Conservation (phyloP, 2,888 invertebrate genomes). For the Tridacna crocea region DNA sequence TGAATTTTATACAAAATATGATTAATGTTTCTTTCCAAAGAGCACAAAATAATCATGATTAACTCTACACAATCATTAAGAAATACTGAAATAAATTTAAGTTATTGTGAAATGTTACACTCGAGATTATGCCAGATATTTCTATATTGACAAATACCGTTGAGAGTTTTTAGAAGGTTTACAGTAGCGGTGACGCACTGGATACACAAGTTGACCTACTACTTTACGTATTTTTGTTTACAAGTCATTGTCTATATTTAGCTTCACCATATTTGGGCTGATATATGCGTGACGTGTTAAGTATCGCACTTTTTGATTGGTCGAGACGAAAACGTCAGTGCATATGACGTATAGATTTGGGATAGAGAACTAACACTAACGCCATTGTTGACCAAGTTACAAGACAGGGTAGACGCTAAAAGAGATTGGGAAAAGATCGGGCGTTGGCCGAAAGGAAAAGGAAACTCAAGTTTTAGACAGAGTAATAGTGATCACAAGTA, state of each 20-base stretch:
- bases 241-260: constrained; percentile 59
- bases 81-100: too few relatives aligned
- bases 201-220: constrained; percentile 56
- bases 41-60: neutral
- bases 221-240: constrained; percentile 61
- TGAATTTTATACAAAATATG: neutral
- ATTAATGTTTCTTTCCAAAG: neutral
- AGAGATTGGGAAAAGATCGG: constrained; percentile 5
- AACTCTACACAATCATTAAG: too few relatives aligned
- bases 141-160: neutral
- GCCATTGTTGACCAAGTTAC: constrained; percentile 47
- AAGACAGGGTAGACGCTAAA: constrained; percentile 43
- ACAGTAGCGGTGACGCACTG: constrained; percentile 47
- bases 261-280: constrained; percentile 48
- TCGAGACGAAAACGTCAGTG: constrained; percentile 35
- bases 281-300: constrained; percentile 45
- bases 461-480: neutral
- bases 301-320: constrained; percentile 48
- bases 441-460: constrained; percentile 24
- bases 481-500: neutral
- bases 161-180: constrained; percentile 31
- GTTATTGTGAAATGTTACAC: neutral
- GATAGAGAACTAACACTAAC: constrained; percentile 34
- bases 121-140: neutral
- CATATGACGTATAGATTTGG: constrained; percentile 59